Evolutionary conservation across 2,113 vertebrate species (phyloP).

Genomic region (Paramormyrops kingsleyae): DNA sequence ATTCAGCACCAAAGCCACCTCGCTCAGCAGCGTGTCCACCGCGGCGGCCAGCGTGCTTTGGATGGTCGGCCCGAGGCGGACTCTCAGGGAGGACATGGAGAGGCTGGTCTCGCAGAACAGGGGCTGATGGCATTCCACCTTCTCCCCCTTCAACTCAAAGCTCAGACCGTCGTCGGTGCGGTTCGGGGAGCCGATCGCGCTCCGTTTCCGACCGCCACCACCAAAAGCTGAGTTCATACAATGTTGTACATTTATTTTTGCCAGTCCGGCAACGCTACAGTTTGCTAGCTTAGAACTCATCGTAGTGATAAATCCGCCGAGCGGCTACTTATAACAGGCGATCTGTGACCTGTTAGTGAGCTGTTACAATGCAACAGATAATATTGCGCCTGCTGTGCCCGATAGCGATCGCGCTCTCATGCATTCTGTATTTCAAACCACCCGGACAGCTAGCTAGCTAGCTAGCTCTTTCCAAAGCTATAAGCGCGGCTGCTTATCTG

Average conservation of each 20-base stretch:
- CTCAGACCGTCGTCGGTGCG: constrained; percentile 40
- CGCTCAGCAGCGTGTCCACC: constrained; percentile 62
- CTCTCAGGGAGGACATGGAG: constrained; percentile 59
- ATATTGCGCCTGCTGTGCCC: neutral
- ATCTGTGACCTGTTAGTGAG: neutral
- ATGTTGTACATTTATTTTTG: neutral
- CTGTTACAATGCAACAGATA: neutral
- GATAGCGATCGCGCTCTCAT: neutral
- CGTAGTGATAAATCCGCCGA: neutral
- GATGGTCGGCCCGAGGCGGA: constrained; percentile 63
- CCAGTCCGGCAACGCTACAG: neutral
- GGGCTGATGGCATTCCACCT: constrained; percentile 32
- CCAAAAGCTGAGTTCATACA: constrained; percentile 24
- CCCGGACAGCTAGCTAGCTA: neutral
- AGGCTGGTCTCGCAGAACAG: constrained; percentile 43
- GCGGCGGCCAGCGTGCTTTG: constrained; percentile 63
- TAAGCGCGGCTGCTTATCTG: neutral
- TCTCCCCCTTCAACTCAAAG: constrained; percentile 52
- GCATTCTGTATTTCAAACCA: neutral
- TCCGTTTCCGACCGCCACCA: constrained; percentile 53
- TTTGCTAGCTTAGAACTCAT: neutral
- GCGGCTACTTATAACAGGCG: neutral
- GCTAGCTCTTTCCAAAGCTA: neutral
- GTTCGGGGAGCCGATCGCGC: constrained; percentile 44
- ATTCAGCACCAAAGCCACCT: constrained; percentile 58